Conservation (phyloP, 1,140 invertebrate species). For the Maniola jurtina region DNA sequence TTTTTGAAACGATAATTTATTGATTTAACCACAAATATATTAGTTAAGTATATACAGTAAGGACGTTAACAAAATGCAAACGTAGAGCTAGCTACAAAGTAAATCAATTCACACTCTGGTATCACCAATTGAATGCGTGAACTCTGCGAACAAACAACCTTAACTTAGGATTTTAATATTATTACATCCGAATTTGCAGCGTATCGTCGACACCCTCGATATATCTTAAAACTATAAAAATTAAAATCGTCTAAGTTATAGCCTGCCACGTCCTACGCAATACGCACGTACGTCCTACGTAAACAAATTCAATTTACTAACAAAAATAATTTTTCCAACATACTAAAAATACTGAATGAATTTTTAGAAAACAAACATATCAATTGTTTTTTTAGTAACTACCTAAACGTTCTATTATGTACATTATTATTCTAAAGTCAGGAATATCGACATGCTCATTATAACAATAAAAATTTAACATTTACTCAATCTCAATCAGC, state of each 20-base stretch:
- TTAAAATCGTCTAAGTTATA: conserved; percentile 32
- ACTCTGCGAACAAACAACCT: conserved; percentile 41
- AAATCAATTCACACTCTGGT: conserved; percentile 41
- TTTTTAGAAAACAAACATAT: conserved; percentile 62
- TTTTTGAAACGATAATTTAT: conserved; percentile 77
- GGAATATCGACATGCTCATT: conserved; percentile 71
- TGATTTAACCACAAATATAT: conserved; percentile 77
- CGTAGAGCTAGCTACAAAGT: conserved; percentile 52
- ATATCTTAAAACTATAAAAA: conserved; percentile 34
- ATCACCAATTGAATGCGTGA: conserved; percentile 36
- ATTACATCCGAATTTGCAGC: conserved; percentile 15
- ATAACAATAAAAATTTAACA: conserved; percentile 43
- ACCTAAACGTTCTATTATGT: conserved; percentile 66
- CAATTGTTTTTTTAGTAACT: conserved; percentile 61
- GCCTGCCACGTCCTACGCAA: conserved; percentile 58
- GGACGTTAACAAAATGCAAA: conserved; percentile 76
- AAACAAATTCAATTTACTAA: conserved; percentile 53
- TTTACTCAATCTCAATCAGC: conserved; percentile 25
- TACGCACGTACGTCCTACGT: conserved; percentile 30
- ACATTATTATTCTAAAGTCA: conserved; percentile 69
- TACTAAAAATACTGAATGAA: conserved; percentile 71
- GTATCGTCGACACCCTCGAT: conserved; percentile 8
- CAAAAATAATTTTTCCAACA: conserved; percentile 59
- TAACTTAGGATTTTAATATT: conserved; percentile 32
- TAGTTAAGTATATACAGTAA: conserved; percentile 75